Conservation (phyloP, 2,113 vertebrate genomes). For the Zingel zingel region DNA sequence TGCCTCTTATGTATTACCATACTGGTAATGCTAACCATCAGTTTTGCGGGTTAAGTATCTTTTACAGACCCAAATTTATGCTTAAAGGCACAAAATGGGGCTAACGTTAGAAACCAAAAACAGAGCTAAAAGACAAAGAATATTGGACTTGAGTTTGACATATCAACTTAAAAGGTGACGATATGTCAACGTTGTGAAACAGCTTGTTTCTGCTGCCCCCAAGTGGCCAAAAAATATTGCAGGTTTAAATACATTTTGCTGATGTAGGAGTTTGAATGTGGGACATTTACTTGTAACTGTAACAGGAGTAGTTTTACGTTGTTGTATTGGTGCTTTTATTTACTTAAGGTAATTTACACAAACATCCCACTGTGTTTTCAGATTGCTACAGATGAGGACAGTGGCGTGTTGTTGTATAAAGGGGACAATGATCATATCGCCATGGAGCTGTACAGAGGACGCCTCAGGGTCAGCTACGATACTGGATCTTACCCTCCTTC, state of each 20-base stretch:
- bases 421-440: slow-evolving; percentile 94
- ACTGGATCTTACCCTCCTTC: slow-evolving; percentile 93
- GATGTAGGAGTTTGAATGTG: background rate
- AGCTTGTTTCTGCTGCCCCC: background rate
- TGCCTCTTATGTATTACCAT: background rate
- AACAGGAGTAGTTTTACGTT: background rate
- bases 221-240: background rate
- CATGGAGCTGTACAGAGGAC: slow-evolving; percentile 94
- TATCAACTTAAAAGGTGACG: too few species aligned
- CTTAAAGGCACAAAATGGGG: background rate
- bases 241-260: background rate
- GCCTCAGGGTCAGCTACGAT: slow-evolving; percentile 96
- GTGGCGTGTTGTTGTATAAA: slow-evolving; percentile 95
- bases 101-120: background rate
- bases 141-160: background rate
- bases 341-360: background rate
- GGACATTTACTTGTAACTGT: background rate
- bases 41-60: background rate
- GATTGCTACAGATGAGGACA: slow-evolving; percentile 98
- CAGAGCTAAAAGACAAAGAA: background rate
- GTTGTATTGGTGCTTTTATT: background rate
- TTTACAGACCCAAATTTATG: background rate
- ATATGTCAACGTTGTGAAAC: too few species aligned
- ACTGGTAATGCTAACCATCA: background rate
- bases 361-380: slow-evolving; percentile 67